Evolutionary conservation across 2,113 vertebrate species (phyloP), one percentile per base, ranked within the genome.

Genomic region (Todiramphus chloris): DNA sequence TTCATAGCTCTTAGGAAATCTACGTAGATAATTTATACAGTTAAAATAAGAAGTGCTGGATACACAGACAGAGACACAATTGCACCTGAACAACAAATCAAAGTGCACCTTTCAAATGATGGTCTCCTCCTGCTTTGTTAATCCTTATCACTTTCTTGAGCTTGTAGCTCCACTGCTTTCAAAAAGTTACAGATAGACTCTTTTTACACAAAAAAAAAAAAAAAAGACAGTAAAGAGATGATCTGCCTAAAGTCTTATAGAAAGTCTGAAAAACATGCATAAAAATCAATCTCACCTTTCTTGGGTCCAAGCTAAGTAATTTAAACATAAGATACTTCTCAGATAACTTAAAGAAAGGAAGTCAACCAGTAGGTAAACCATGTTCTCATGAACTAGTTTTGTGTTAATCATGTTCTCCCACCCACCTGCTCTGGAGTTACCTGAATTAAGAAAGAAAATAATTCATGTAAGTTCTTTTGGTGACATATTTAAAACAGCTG

Each of bases 401-500:
- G 16, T 51, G 14, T 13, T 13, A 87, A 64, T n/a, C 33, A 15
- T 16, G 12, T 37, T 87, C 56, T 89, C 55, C 73, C 44, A 63
- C 6, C 18, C 53, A 15, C 37, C 17, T 24, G 4, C 68, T 46
- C 41, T 31, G 13, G 5, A 76, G 53, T 31, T 88, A 31, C 41
- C 67, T 59, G 46, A 94, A 94, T 96, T 96, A 96, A 83, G 50
- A 58, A 70, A 72, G 73, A 72, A 79, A 80, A 77, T 96, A 27
- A 94, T 94, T 96, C 86, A 51, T 70, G 30, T 39, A 86, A 69
- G 24, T 53, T 81, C n/a, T 93, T 94, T 43, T 56, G n/a, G 39
- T 66, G 56, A 92, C 83, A 96, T 66, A 91, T 92, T 97, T 89
- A 90, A 92, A 97, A 89, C 60, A 73, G 76, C 50, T 62, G 89